Percentiles rank a stretch among this genome's conserved stretches.
Conservation (phyloP, 2,797 vertebrate genomes). For the Tadarida brasiliensis region DNA sequence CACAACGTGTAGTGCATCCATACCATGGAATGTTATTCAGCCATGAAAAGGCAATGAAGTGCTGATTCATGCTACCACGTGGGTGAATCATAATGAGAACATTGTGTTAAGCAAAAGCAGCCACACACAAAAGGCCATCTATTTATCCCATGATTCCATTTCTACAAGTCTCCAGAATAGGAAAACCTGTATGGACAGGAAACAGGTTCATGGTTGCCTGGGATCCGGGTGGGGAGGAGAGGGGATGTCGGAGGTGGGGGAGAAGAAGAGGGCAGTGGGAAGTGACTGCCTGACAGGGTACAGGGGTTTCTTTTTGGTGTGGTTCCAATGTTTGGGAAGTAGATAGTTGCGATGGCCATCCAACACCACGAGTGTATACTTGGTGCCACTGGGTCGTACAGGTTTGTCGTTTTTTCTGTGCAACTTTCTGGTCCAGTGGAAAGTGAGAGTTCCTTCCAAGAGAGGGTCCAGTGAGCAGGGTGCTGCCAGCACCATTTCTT, state of each 20-base stretch:
- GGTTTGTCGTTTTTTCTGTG: not conserved
- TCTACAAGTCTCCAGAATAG: not conserved
- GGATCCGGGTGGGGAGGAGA: not conserved
- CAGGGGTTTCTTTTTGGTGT: not conserved
- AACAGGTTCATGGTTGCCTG: not conserved
- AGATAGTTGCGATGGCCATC: not conserved
- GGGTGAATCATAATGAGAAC: not conserved
- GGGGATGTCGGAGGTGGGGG: not conserved
- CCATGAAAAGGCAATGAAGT: not conserved
- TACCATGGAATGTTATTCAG: not conserved
- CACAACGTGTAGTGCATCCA: not conserved
- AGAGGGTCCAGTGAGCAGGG: not conserved
- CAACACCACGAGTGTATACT: not conserved
- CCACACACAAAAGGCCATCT: not conserved
- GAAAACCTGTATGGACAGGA: not conserved
- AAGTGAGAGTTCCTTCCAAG: not conserved
- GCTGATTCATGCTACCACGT: not conserved
- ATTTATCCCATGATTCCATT: fast-evolving
- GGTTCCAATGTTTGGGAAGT: not conserved
- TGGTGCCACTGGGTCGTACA: not conserved
- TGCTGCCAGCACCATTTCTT: no score
- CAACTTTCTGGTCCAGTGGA: not conserved
- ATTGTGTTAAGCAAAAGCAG: not conserved
- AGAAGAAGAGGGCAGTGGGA: not conserved
- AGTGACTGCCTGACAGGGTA: not conserved